Percentiles rank a stretch among this genome's conserved stretches.
These are phyloP conservation scores for Ostrea edulis DNA, from an alignment of 1,140 invertebrate genomes.

Conservation along the genomic window DNA sequence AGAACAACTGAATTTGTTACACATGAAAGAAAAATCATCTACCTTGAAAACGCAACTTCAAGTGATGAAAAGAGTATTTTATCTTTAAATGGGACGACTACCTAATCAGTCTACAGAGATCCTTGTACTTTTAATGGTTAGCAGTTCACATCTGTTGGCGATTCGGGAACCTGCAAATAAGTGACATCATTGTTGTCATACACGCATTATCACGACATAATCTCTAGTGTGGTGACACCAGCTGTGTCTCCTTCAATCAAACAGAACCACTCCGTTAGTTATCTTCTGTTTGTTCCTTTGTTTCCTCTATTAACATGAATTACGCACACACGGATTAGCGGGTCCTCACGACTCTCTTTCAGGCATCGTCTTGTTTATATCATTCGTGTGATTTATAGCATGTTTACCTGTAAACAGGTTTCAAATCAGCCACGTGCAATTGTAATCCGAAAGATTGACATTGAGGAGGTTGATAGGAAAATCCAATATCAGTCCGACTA, in stretches of 20 bases:
- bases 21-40: no score
- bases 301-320: background rate
- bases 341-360: background rate
- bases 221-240: background rate
- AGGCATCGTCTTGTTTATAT: background rate
- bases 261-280: conserved; percentile 5
- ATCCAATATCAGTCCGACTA: no score
- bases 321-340: conserved; percentile 11
- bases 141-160: background rate
- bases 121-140: no score
- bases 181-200: no score
- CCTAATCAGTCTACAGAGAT: no score
- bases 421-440: background rate
- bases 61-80: no score
- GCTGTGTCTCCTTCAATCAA: background rate
- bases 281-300: conserved; percentile 15
- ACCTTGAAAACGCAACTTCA: no score
- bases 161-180: background rate
- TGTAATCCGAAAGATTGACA: background rate
- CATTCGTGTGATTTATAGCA: background rate
- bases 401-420: background rate
- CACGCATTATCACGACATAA: background rate
- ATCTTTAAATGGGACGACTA: no score
- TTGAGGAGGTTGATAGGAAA: no score
- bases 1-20: no score